phyloP scores from a whole-genome alignment of 2,888 invertebrate species.

The Rutpela maculata region DNA sequence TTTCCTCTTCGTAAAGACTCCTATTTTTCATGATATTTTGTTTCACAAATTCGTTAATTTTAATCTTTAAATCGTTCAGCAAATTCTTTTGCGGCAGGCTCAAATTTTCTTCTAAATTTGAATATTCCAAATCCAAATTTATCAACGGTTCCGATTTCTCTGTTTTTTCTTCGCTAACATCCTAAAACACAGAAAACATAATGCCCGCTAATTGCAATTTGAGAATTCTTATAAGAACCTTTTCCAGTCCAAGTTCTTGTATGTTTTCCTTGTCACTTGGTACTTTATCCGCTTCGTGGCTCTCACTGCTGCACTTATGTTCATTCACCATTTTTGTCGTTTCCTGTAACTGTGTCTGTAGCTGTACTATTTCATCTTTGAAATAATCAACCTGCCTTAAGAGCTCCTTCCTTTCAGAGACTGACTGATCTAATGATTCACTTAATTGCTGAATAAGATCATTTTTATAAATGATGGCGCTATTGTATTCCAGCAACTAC shows the following conservation, averaged over 20 bases:
- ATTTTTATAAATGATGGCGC: slow-evolving; percentile 82
- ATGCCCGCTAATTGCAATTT: not conserved
- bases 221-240: not conserved
- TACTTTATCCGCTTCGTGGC: slow-evolving; percentile 12
- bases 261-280: slow-evolving; percentile 14
- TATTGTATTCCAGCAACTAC: slow-evolving; percentile 85
- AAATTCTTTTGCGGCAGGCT: slow-evolving; percentile 54
- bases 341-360: slow-evolving; percentile 75
- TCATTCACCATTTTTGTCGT: slow-evolving; percentile 72
- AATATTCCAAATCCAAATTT: slow-evolving; percentile 42
- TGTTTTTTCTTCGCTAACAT: slow-evolving; percentile 12
- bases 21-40: slow-evolving; percentile 55
- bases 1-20: slow-evolving; percentile 58
- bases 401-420: slow-evolving; percentile 79
- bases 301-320: slow-evolving; percentile 56
- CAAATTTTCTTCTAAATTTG: slow-evolving; percentile 59
- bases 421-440: slow-evolving; percentile 82
- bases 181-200: slow-evolving; percentile 7
- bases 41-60: slow-evolving; percentile 61
- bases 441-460: slow-evolving; percentile 84
- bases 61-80: slow-evolving; percentile 61
- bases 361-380: slow-evolving; percentile 76
- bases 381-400: slow-evolving; percentile 79
- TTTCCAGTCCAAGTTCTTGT: slow-evolving; percentile 14
- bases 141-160: slow-evolving; percentile 10